Percentiles rank a stretch among this genome's conserved stretches.
Evolutionary conservation across 1,140 invertebrate species (phyloP).

Genomic region (Ditylenchus dipsaci): DNA sequence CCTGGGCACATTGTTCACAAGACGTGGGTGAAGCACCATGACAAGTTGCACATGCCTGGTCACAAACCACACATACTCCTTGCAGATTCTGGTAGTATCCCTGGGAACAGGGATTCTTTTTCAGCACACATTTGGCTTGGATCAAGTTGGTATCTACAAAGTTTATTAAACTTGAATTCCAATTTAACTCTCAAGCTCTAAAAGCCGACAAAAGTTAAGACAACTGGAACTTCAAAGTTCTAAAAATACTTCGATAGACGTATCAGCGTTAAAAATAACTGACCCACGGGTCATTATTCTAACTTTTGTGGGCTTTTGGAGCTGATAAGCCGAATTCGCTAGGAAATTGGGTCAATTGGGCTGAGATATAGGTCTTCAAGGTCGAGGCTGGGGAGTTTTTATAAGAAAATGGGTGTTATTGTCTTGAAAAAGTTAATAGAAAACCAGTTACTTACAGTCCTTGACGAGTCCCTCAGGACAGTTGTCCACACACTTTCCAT

Average conservation of each 20-base stretch:
- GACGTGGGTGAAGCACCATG: slow-evolving; percentile 28
- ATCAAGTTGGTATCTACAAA: slow-evolving; percentile 33
- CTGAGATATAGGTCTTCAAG: too few relatives aligned
- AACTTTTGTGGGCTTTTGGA: too few relatives aligned
- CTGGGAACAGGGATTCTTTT: slow-evolving; percentile 43
- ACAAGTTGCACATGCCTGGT: slow-evolving; percentile 51
- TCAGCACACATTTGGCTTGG: slow-evolving; percentile 52
- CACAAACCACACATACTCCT: slow-evolving; percentile 46
- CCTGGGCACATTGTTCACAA: slow-evolving; percentile 47
- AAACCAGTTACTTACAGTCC: slow-evolving; percentile 43
- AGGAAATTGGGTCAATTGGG: too few relatives aligned
- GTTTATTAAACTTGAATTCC: too few relatives aligned
- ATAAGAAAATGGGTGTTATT: too few relatives aligned
- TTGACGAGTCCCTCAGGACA: slow-evolving; percentile 49
- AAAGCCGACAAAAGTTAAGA: neutral
- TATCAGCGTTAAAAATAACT: too few relatives aligned
- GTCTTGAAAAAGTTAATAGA: neutral
- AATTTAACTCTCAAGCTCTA: too few relatives aligned
- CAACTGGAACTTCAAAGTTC: neutral
- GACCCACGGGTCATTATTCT: too few relatives aligned
- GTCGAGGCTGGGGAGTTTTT: too few relatives aligned
- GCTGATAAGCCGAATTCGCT: too few relatives aligned
- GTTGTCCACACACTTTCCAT: slow-evolving; percentile 53
- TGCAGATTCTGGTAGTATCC: slow-evolving; percentile 46
- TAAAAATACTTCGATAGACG: neutral